phyloP scores from a whole-genome alignment of 1,140 invertebrate genomes.

The Drosophila trapezifrons region DNA sequence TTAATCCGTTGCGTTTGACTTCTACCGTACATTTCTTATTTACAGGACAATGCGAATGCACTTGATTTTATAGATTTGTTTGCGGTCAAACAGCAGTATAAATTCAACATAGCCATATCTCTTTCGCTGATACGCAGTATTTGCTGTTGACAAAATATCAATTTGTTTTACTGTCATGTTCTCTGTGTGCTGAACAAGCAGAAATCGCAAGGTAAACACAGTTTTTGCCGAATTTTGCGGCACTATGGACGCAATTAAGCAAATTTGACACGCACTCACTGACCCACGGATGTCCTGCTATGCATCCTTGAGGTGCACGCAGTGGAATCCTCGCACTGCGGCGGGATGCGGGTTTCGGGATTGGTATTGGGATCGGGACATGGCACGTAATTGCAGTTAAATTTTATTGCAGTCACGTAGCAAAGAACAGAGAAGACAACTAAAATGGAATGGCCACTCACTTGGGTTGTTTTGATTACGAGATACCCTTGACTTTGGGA shows the following conservation, averaged over 20 bases:
- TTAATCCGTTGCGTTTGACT: background rate
- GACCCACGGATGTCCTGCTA: conserved; percentile 29
- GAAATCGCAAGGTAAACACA: conserved; percentile 11
- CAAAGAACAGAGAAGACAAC: conserved; percentile 40
- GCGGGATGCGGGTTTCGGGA: conserved; percentile 14
- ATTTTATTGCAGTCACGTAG: conserved; percentile 79
- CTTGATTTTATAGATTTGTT: background rate
- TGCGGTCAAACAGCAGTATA: conserved; percentile 7
- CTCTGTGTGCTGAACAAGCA: conserved; percentile 6
- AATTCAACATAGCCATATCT: conserved; percentile 1
- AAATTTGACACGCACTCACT: conserved; percentile 45
- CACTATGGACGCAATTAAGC: conserved; percentile 35
- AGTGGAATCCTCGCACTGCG: conserved; percentile 20
- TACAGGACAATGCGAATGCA: background rate
- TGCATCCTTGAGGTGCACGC: conserved; percentile 39
- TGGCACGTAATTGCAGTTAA: conserved; percentile 77
- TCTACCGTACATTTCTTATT: conserved; percentile 3
- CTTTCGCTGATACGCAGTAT: conserved; percentile 14
- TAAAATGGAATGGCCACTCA: conserved; percentile 24
- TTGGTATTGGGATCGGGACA: conserved; percentile 21
- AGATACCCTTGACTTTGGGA: conserved; percentile 16
- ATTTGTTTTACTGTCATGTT: conserved; percentile 2
- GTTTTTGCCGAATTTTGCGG: conserved; percentile 30
- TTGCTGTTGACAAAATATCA: conserved; percentile 21
- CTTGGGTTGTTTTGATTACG: background rate